A percentile compares a stretch with the other conserved stretches of the same genome.
These are phyloP conservation scores for Drosophila stalkeri DNA, from an alignment of 2,888 invertebrate genomes.

Conservation along the genomic window DNA sequence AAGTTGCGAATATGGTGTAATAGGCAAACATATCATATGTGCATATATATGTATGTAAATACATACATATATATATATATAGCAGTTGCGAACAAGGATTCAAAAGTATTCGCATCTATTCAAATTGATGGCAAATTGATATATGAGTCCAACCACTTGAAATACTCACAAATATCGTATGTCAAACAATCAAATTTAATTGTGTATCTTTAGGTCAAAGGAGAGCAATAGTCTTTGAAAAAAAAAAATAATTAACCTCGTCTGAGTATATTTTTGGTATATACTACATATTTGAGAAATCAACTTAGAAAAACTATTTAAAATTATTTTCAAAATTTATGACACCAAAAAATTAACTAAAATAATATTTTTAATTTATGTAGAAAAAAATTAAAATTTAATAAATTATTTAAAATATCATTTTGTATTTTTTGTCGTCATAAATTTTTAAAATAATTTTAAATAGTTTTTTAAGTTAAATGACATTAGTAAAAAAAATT, in stretches of 20 bases:
- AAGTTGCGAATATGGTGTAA: neutral
- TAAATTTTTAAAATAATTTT: no score
- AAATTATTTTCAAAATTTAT: no score
- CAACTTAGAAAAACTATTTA: no score
- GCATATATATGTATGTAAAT: neutral
- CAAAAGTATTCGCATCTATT: neutral
- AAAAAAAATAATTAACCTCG: neutral
- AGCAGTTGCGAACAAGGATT: neutral
- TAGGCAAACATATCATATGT: conserved; percentile 14
- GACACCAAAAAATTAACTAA: no score
- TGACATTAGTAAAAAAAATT: no score
- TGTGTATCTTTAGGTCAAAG: neutral
- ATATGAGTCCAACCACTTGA: neutral
- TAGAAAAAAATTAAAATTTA: no score
- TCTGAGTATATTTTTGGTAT: neutral
- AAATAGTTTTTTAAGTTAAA: no score
- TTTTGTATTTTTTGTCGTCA: no score
- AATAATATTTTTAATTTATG: no score
- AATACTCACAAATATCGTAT: neutral
- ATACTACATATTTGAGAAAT: no score
- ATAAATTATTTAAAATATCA: no score
- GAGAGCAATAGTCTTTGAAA: neutral
- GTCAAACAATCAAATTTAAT: neutral
- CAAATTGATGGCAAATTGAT: neutral
- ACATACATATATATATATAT: neutral